These are phyloP conservation scores for Athene noctua DNA, from an alignment of 2,113 vertebrate species.

Conservation along the genomic window DNA sequence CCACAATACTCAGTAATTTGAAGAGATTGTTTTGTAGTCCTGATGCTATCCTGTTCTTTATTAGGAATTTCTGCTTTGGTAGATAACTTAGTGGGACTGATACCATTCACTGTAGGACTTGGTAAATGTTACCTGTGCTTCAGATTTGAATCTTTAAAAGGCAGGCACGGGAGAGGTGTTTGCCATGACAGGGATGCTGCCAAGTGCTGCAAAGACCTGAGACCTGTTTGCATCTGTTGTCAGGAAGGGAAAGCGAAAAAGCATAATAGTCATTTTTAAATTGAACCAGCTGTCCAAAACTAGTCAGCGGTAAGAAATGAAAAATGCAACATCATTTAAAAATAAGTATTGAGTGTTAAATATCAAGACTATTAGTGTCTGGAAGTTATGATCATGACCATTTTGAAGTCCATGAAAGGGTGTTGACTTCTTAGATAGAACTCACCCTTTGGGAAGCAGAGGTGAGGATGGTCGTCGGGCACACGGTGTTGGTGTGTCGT, in stretches of 20 bases:
- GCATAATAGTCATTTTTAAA: neutral
- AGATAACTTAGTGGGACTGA: neutral
- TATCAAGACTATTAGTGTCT: neutral
- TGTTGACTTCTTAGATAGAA: neutral
- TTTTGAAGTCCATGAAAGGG: neutral
- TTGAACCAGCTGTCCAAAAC: neutral
- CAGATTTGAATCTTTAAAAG: neutral
- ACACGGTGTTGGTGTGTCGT: neutral
- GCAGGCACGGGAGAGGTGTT: neutral
- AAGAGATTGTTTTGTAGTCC: neutral
- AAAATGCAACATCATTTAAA: neutral
- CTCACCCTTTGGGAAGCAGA: neutral
- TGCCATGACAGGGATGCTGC: neutral
- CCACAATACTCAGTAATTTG: neutral
- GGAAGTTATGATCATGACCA: neutral
- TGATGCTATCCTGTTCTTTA: neutral
- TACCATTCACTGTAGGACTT: neutral
- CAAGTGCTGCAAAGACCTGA: neutral
- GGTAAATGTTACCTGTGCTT: neutral
- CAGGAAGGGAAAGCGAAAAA: neutral
- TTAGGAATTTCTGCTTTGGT: neutral
- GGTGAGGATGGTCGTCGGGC: neutral
- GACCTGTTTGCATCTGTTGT: neutral
- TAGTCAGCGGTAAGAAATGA: neutral
- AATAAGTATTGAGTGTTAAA: neutral